Conservation (phyloP, 1,140 invertebrate genomes). For the Calliphora vicina region DNA sequence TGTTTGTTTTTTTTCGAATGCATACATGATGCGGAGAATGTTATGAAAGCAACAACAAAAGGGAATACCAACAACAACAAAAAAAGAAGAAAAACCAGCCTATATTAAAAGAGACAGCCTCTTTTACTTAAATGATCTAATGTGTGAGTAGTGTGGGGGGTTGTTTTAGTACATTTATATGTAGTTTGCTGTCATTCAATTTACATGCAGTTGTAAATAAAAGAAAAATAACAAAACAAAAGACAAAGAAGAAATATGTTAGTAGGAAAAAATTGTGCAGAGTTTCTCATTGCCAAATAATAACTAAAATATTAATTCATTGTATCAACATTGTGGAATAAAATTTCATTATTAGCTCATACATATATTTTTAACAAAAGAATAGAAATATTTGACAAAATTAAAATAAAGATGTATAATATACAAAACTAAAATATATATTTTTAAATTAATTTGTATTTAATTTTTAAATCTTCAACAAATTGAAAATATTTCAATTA, state of each 20-base stretch:
- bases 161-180: not conserved
- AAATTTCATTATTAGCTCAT: no score
- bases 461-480: no score
- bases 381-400: no score
- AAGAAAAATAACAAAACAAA: not conserved
- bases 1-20: not conserved
- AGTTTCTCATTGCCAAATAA: no score
- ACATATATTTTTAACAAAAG: no score
- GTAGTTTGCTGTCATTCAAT: not conserved
- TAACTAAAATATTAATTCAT: no score
- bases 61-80: not conserved
- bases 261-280: not conserved
- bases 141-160: conserved; percentile 11
- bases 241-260: not conserved
- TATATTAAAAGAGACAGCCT: conserved; percentile 7
- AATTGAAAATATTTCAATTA: no score
- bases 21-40: not conserved
- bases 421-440: no score
- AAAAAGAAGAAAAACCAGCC: conserved; percentile 16
- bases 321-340: no score
- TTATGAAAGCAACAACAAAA: not conserved
- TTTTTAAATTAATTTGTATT: no score
- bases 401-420: no score
- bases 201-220: not conserved
- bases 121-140: not conserved